phyloP scores from a whole-genome alignment of 2,797 vertebrate species.

The Sebastes diploproa region DNA sequence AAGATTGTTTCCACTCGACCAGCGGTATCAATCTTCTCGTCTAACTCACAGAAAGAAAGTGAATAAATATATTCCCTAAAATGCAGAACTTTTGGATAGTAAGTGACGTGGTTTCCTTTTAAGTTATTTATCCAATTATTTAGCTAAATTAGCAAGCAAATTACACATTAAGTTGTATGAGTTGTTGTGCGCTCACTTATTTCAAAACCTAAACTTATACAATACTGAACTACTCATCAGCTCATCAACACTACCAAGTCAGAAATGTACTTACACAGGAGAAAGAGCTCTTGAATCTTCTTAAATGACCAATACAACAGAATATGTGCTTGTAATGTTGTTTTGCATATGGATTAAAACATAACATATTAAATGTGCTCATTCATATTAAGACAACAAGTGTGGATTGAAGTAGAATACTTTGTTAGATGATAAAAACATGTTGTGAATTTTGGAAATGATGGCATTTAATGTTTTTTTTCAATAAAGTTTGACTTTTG shows the following conservation, averaged over 20 bases:
- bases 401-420: no score
- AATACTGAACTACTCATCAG: not conserved
- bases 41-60: not conserved
- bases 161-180: not conserved
- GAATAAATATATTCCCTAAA: fast-evolving
- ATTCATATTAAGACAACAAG: not conserved
- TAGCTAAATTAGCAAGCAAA: not conserved
- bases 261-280: no score
- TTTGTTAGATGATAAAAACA: no score
- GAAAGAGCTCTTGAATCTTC: not conserved
- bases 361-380: not conserved
- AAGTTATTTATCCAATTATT: not conserved
- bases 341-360: not conserved
- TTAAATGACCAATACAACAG: not conserved
- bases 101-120: not conserved
- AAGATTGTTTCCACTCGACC: not conserved
- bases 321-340: not conserved
- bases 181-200: not conserved
- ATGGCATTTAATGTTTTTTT: no score
- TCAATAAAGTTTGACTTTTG: no score
- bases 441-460: no score
- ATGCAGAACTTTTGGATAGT: no score
- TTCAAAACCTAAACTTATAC: not conserved
- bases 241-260: not conserved
- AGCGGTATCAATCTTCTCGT: not conserved